phyloP scores from a whole-genome alignment of 2,888 invertebrate genomes.

The Oxycera nigricornis region DNA sequence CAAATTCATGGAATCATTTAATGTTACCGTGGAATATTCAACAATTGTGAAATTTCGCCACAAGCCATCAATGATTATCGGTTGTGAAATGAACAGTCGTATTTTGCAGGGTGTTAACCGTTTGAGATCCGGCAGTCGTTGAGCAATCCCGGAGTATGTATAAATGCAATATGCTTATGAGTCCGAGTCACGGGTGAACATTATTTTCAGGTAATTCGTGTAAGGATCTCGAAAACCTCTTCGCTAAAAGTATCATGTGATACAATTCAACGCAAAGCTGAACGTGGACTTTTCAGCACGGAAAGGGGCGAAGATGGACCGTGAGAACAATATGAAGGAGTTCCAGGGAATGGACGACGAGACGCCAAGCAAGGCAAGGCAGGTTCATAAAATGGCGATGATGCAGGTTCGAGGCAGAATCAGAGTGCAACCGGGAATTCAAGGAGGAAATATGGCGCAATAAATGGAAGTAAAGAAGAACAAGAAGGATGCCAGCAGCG shows the following conservation, averaged over 20 bases:
- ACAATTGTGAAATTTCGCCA: neutral
- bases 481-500: slow-evolving; percentile 63
- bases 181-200: no score
- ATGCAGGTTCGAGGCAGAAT: slow-evolving; percentile 88
- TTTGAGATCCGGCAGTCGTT: neutral
- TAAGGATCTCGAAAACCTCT: slow-evolving; percentile 81
- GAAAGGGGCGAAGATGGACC: slow-evolving; percentile 88
- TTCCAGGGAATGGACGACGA: slow-evolving; percentile 88
- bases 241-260: slow-evolving; percentile 85
- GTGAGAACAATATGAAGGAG: slow-evolving; percentile 93
- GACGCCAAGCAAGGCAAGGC: slow-evolving; percentile 76
- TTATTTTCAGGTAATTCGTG: neutral
- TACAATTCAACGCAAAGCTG: slow-evolving; percentile 87
- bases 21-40: no score
- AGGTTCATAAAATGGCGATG: neutral
- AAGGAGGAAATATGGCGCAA: slow-evolving; percentile 93
- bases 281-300: slow-evolving; percentile 88
- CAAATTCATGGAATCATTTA: no score
- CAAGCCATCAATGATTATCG: neutral
- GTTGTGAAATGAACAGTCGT: neutral
- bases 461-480: slow-evolving; percentile 70
- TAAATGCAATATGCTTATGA: neutral
- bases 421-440: slow-evolving; percentile 93
- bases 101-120: neutral
- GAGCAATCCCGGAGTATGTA: neutral